A percentile compares a stretch with the other conserved stretches of the same genome.
These are phyloP conservation scores for Masticophis lateralis DNA, from an alignment of 2,797 vertebrate genomes.

Conservation along the genomic window DNA sequence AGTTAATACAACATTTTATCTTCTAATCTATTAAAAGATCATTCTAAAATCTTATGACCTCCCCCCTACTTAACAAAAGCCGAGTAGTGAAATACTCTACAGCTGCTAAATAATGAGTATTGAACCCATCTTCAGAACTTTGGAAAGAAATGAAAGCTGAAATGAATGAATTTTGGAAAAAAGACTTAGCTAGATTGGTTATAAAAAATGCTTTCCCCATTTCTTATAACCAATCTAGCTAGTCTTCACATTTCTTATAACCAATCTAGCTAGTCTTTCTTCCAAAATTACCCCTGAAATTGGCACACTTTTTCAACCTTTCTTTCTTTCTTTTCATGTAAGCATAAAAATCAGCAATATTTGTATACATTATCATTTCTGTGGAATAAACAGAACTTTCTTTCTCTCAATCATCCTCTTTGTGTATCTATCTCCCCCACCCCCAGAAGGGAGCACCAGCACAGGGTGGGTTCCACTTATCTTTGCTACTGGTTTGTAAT, in stretches of 20 bases:
- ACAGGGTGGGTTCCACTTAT: no score
- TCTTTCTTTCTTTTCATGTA: neutral
- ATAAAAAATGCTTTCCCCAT: no score
- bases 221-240: no score
- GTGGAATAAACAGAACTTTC: neutral
- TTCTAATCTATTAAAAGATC: neutral
- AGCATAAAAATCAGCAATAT: neutral
- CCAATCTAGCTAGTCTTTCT: neutral
- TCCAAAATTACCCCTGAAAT: neutral
- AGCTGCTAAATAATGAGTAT: neutral
- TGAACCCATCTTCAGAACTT: neutral
- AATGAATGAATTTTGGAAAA: neutral
- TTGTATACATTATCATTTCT: neutral
- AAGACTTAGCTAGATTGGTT: no score
- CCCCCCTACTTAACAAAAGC: neutral
- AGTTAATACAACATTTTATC: neutral
- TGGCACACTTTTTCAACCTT: neutral
- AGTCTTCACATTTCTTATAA: neutral
- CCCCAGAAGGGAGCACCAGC: neutral
- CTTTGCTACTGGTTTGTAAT: no score
- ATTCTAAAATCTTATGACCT: neutral
- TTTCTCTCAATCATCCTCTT: neutral
- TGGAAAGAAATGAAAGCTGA: neutral
- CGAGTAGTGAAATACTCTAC: neutral
- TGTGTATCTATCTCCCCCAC: no score